phyloP scores from a whole-genome alignment of 2,888 invertebrate species.

The Linnaemya vulpina region DNA sequence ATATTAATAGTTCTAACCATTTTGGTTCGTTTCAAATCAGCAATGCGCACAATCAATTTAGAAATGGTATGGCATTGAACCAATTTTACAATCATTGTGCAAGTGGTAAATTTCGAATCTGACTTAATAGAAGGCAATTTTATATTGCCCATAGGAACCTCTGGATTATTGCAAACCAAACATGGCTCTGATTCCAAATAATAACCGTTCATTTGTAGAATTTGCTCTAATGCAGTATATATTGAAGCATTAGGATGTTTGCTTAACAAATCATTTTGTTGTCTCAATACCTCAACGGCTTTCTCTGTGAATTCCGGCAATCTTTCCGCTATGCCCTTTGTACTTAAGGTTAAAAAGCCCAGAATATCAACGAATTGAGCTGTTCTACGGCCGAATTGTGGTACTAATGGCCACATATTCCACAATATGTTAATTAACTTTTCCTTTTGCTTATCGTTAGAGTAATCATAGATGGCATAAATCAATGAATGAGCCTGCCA shows the following conservation, averaged over 20 bases:
- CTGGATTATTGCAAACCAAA: slow-evolving; percentile 98
- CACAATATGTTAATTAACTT: slow-evolving; percentile 92
- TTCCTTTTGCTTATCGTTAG: slow-evolving; percentile 90
- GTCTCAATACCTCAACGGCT: slow-evolving; percentile 92
- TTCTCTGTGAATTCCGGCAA: slow-evolving; percentile 91
- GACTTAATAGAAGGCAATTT: slow-evolving; percentile 96
- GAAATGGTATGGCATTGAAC: slow-evolving; percentile 97
- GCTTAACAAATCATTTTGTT: slow-evolving; percentile 94
- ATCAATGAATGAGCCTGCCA: slow-evolving; percentile 97
- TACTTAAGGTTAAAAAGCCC: slow-evolving; percentile 96
- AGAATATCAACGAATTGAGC: slow-evolving; percentile 98
- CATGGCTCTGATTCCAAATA: slow-evolving; percentile 99
- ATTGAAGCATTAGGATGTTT: slow-evolving; percentile 97
- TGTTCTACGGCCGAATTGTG: slow-evolving; percentile 95
- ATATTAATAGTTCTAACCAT: slow-evolving; percentile 98
- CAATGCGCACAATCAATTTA: slow-evolving; percentile 95
- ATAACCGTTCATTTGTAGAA: slow-evolving; percentile 97
- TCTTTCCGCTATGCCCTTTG: slow-evolving; percentile 87
- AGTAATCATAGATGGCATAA: slow-evolving; percentile 93
- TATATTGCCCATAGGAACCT: slow-evolving; percentile 94
- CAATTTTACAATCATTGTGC: slow-evolving; percentile 98
- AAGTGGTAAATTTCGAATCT: slow-evolving; percentile 98
- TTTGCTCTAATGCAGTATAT: slow-evolving; percentile 95
- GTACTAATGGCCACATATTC: slow-evolving; percentile 95
- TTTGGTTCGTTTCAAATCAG: slow-evolving; percentile 97